Evolutionary conservation across 2,797 vertebrate species (phyloP).

Genomic region (Octomys mimax): DNA sequence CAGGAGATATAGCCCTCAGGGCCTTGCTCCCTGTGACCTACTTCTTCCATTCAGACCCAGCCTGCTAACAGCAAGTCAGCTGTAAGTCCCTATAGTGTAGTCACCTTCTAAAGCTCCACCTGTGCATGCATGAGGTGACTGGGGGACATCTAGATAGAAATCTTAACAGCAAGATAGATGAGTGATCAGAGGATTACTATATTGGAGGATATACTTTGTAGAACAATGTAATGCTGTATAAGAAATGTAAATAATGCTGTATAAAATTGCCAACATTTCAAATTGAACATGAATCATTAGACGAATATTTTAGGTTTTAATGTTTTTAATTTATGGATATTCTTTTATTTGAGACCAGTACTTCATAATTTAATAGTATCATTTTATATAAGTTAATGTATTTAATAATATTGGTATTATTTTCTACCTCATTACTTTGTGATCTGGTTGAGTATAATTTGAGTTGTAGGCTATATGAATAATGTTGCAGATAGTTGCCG

Average conservation of each 20-base stretch:
- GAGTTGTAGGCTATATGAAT: not conserved
- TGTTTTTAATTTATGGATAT: slow-evolving; percentile 48
- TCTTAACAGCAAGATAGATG: not conserved
- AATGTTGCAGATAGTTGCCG: not conserved
- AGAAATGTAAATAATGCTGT: not conserved
- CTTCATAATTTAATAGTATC: not conserved
- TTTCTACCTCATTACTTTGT: not conserved
- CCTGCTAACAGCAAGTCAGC: not conserved
- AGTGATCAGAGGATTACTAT: not conserved
- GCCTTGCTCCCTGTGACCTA: not conserved
- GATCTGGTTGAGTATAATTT: slow-evolving; percentile 21
- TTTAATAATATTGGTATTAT: not conserved
- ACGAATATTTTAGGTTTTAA: slow-evolving; percentile 32
- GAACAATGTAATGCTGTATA: not conserved
- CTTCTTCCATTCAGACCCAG: not conserved
- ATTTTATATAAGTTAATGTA: not conserved
- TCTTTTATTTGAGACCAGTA: slow-evolving; percentile 45
- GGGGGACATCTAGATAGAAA: not conserved
- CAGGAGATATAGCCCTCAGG: not conserved
- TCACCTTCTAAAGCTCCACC: not conserved
- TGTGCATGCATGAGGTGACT: not conserved
- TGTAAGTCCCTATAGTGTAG: not conserved
- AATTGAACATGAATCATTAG: not conserved
- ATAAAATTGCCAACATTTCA: slow-evolving; percentile 4
- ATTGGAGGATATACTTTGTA: not conserved